These are phyloP conservation scores for Pygoscelis antarcticus DNA, from an alignment of 2,113 vertebrate species.

Conservation along the genomic window DNA sequence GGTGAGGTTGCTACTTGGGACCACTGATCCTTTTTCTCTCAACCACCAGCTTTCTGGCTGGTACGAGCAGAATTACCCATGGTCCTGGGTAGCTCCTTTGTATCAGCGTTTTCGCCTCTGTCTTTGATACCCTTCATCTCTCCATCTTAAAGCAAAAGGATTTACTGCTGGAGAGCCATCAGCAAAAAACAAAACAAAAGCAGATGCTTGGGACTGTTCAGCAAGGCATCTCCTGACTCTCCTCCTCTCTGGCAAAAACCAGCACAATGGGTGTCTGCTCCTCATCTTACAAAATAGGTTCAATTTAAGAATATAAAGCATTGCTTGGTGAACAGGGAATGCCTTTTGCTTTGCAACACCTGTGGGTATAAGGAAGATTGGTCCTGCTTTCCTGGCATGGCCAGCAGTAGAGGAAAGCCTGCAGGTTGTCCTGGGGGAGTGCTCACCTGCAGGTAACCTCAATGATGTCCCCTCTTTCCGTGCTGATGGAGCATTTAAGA, in stretches of 20 bases:
- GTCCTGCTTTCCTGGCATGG: background rate
- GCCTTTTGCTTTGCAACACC: background rate
- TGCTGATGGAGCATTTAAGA: background rate
- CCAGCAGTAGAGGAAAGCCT: background rate
- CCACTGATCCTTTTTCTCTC: background rate
- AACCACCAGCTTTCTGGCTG: background rate
- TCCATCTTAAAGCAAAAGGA: background rate
- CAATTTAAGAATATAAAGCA: background rate
- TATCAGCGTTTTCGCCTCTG: background rate
- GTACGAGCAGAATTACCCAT: background rate
- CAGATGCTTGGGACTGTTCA: background rate
- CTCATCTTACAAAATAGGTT: background rate
- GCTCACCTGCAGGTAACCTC: background rate
- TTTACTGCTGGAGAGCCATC: background rate
- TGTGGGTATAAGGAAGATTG: background rate
- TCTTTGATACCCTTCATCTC: background rate
- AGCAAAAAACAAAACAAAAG: background rate
- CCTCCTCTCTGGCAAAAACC: background rate
- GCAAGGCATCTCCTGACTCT: background rate
- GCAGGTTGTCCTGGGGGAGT: background rate
- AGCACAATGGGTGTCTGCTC: background rate
- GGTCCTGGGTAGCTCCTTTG: background rate
- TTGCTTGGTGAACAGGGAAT: background rate
- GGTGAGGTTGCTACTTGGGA: background rate
- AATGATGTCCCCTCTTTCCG: background rate